Evolutionary conservation across 2,888 invertebrate genomes (phyloP).

Genomic region (Tuta absoluta): DNA sequence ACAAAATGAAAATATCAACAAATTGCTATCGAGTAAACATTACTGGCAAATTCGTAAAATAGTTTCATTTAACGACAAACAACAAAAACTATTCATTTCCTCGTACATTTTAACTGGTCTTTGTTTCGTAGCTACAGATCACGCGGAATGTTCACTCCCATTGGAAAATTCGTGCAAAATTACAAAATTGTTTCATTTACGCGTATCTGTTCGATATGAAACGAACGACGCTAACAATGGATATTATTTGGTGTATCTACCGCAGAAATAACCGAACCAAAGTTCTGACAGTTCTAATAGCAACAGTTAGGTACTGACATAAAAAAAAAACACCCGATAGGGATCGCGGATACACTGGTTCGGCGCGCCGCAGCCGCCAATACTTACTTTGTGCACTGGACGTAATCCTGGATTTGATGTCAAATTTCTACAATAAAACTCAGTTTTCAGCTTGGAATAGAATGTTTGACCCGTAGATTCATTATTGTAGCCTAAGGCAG

Average conservation of each 20-base stretch:
- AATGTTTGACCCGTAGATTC: no score
- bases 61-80: not conserved
- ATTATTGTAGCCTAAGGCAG: no score
- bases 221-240: not conserved
- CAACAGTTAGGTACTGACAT: no score
- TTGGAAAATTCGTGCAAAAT: conserved; percentile 2
- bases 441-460: no score
- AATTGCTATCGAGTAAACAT: not conserved
- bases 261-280: not conserved
- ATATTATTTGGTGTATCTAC: not conserved
- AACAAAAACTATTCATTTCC: not conserved
- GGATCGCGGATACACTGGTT: no score
- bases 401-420: no score
- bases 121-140: conserved; percentile 11
- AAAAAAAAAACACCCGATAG: no score
- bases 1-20: conserved; percentile 2
- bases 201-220: not conserved
- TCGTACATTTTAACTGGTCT: conserved; percentile 7
- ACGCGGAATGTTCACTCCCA: not conserved
- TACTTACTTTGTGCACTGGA: no score
- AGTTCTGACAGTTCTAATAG: no score
- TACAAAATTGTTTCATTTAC: conserved; percentile 9
- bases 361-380: no score
- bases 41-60: conserved; percentile 3
- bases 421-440: no score